Evolutionary conservation across 53 echinoderm and acorn worm species (phyloP).

Genomic region (Pentamera pediparva): DNA sequence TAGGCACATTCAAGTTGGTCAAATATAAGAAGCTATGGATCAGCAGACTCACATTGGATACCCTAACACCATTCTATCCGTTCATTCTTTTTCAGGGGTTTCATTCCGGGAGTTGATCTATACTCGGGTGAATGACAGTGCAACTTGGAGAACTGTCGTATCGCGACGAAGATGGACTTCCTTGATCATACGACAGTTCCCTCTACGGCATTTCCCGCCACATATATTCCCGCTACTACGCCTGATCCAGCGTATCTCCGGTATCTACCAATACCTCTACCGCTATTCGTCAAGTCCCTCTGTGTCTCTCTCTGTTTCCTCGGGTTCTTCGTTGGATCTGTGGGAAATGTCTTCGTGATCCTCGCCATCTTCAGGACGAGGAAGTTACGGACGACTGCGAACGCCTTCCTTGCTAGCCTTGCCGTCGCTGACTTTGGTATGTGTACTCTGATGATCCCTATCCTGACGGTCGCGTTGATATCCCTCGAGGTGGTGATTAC

Average conservation of each 20-base stretch:
- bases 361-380: background rate
- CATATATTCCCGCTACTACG: too few species aligned
- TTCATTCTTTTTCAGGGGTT: too few species aligned
- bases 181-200: too few species aligned
- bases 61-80: too few species aligned
- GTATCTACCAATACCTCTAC: slow-evolving; percentile 1
- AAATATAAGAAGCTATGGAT: too few species aligned
- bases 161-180: too few species aligned
- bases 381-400: slow-evolving; percentile 13
- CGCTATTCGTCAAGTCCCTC: background rate
- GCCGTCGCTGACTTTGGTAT: slow-evolving; percentile 23
- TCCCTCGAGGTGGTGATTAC: slow-evolving; percentile 12
- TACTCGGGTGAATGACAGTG: too few species aligned
- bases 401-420: slow-evolving; percentile 20
- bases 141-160: too few species aligned
- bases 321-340: background rate
- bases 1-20: too few species aligned
- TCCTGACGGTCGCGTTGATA: background rate
- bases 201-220: too few species aligned
- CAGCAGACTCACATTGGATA: too few species aligned
- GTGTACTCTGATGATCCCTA: slow-evolving; percentile 5
- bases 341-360: slow-evolving; percentile 26
- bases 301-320: background rate
- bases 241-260: background rate
- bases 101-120: too few species aligned